These are phyloP conservation scores for Cydia pomonella DNA, from an alignment of 1,140 invertebrate species.

Conservation along the genomic window DNA sequence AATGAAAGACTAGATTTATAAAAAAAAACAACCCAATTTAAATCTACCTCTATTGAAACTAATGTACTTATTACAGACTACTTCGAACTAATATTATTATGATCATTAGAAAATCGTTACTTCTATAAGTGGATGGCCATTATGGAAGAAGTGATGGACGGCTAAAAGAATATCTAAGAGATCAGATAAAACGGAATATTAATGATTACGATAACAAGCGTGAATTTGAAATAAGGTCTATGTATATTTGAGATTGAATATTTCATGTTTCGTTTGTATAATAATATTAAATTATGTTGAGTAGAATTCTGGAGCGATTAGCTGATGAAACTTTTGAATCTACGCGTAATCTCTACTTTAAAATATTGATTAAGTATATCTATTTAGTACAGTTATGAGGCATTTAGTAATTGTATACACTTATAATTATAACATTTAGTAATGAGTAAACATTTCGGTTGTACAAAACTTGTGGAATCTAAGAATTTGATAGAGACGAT, in stretches of 20 bases:
- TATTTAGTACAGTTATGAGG: too few species aligned
- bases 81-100: not conserved
- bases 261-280: not conserved
- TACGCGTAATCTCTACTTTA: too few species aligned
- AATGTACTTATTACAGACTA: not conserved
- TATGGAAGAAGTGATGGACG: not conserved
- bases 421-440: too few species aligned
- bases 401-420: too few species aligned
- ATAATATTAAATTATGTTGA: conserved; percentile 3
- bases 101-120: not conserved
- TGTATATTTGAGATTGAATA: conserved; percentile 13
- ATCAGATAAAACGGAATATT: conserved; percentile 7
- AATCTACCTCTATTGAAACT: not conserved
- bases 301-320: not conserved
- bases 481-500: too few species aligned
- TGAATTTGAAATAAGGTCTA: conserved; percentile 10
- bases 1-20: too few species aligned
- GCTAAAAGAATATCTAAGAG: conserved; percentile 12
- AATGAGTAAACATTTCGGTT: too few species aligned
- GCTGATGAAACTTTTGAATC: too few species aligned
- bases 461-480: too few species aligned
- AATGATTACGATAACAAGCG: conserved; percentile 22
- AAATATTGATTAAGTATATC: too few species aligned
- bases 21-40: too few species aligned
- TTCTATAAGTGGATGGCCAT: not conserved